phyloP scores from a whole-genome alignment of 1,140 invertebrate species.

The Drosophila orosa region DNA sequence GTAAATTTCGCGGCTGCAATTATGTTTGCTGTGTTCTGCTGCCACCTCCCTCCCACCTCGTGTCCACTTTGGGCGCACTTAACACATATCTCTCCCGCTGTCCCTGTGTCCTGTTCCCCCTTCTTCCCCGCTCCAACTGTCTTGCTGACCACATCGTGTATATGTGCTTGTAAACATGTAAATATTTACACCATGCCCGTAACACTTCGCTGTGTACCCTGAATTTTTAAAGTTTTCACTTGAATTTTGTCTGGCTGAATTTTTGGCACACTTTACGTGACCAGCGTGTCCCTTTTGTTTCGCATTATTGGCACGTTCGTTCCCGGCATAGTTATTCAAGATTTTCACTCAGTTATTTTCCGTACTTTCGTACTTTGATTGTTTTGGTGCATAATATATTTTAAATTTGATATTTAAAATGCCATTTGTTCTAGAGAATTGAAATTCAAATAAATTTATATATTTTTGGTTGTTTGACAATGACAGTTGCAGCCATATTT shows the following conservation, averaged over 20 bases:
- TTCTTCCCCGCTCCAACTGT: constrained; percentile 3
- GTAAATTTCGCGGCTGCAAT: constrained; percentile 81
- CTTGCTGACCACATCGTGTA: constrained; percentile 61
- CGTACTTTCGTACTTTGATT: constrained; percentile 7
- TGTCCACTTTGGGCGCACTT: constrained; percentile 44
- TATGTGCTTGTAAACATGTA: constrained; percentile 47
- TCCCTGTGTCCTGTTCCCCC: neutral
- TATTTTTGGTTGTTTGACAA: neutral
- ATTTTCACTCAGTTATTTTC: constrained; percentile 5
- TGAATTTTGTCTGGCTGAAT: constrained; percentile 2
- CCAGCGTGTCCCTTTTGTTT: constrained; percentile 6
- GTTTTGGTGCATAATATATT: neutral
- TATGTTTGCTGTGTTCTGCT: constrained; percentile 76
- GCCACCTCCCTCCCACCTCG: constrained; percentile 3
- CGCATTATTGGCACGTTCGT: constrained; percentile 17
- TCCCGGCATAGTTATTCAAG: neutral
- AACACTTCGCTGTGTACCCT: constrained; percentile 13
- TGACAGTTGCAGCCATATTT: neutral
- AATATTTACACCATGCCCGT: constrained; percentile 59
- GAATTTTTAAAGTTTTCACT: constrained; percentile 50
- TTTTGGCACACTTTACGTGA: constrained; percentile 43
- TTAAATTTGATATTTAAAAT: constrained; percentile 21
- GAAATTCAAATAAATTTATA: constrained; percentile 10
- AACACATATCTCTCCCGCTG: constrained; percentile 36
- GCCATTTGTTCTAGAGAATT: neutral